These are phyloP conservation scores for Candidula unifasciata DNA, from an alignment of 2,888 invertebrate species.

Conservation along the genomic window DNA sequence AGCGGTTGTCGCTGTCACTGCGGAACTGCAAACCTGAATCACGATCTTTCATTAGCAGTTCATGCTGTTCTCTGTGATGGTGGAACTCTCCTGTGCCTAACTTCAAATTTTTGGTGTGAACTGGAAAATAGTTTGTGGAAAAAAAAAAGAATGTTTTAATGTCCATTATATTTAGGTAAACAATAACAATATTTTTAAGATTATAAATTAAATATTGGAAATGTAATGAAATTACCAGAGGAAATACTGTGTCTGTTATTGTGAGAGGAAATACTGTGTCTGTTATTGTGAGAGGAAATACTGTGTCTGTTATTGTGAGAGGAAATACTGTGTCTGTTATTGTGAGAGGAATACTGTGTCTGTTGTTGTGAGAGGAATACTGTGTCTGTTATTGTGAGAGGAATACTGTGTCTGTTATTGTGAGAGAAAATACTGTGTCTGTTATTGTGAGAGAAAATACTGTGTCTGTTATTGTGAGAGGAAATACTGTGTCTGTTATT, in stretches of 20 bases:
- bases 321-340: too few species aligned
- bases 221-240: background rate
- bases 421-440: too few species aligned
- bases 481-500: too few species aligned
- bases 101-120: constrained; percentile 43
- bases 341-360: too few species aligned
- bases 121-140: constrained; percentile 7
- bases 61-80: constrained; percentile 76
- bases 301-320: too few species aligned
- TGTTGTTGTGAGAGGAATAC: too few species aligned
- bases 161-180: background rate
- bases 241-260: background rate
- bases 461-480: too few species aligned
- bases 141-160: background rate
- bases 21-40: constrained; percentile 78
- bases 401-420: too few species aligned
- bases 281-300: too few species aligned
- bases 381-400: too few species aligned
- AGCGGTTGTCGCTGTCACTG: constrained; percentile 78
- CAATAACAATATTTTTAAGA: background rate
- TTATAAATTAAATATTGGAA: background rate
- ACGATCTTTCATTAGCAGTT: constrained; percentile 75
- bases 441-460: too few species aligned
- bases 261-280: background rate
- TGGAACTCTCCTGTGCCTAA: constrained; percentile 80